Percentiles rank a stretch among this genome's conserved stretches.
Conservation (phyloP, 2,113 vertebrate genomes). For the Menura novaehollandiae region DNA sequence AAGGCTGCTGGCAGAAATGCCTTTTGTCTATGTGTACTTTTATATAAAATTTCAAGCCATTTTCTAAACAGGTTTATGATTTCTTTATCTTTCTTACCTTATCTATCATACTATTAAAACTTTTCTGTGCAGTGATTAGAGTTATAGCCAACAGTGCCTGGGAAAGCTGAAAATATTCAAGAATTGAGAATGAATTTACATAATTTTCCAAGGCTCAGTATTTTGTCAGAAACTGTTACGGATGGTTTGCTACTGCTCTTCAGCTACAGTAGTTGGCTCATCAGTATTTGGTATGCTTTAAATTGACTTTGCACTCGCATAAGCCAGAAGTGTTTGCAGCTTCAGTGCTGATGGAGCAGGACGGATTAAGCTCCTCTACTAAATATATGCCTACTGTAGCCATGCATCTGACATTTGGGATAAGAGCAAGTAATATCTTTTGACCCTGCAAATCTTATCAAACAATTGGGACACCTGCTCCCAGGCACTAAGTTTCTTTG, state of each 20-base stretch:
- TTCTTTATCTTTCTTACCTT: not conserved
- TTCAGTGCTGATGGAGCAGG: not conserved
- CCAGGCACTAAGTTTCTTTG: not conserved
- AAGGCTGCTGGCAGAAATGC: not conserved
- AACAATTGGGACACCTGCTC: not conserved
- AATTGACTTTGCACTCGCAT: not conserved
- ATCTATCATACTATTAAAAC: not conserved
- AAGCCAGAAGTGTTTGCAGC: not conserved
- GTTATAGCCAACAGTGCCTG: not conserved
- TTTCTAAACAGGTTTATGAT: not conserved
- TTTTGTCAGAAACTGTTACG: not conserved
- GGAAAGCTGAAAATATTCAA: not conserved
- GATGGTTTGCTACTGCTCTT: not conserved
- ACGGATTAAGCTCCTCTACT: not conserved
- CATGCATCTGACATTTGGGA: not conserved
- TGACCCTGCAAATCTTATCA: not conserved
- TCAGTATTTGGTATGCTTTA: not conserved
- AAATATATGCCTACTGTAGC: not conserved
- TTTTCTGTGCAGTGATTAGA: not conserved
- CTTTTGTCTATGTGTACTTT: not conserved
- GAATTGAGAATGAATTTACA: not conserved
- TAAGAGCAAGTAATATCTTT: not conserved
- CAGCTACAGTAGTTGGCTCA: not conserved
- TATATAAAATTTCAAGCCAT: not conserved
- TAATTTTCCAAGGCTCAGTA: not conserved